Evolutionary conservation across 2,888 invertebrate genomes (phyloP).

Genomic region (Drosophila setosimentum): DNA sequence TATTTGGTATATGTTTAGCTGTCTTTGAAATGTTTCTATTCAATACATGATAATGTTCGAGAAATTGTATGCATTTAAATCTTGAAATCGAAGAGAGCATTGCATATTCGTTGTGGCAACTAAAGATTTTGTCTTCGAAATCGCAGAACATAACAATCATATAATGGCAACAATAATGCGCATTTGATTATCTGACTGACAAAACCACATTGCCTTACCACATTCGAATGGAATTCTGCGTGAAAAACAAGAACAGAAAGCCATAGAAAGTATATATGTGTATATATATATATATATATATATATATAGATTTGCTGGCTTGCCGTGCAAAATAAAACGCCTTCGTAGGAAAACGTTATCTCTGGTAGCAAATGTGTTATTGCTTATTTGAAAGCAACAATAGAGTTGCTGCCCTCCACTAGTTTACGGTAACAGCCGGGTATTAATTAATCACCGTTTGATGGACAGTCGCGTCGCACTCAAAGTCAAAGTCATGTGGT

Average conservation of each 20-base stretch:
- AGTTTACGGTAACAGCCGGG: background rate
- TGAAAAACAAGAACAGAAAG: conserved; percentile 23
- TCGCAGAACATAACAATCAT: conserved; percentile 3
- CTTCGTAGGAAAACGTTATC: conserved; percentile 11
- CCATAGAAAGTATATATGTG: conserved; percentile 3
- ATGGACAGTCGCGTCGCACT: conserved; percentile 23
- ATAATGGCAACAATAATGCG: conserved; percentile 20
- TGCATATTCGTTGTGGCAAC: background rate
- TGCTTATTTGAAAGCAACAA: conserved; percentile 27
- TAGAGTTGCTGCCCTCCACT: background rate
- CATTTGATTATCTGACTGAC: conserved; percentile 31
- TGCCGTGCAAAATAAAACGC: conserved; percentile 7
- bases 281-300: conserved; percentile 4
- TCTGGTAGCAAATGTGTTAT: conserved; percentile 26
- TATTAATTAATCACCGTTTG: conserved; percentile 42
- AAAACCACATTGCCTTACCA: conserved; percentile 36
- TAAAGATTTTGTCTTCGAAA: conserved; percentile 4
- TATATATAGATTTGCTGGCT: background rate
- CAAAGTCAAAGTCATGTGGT: conserved; percentile 25
- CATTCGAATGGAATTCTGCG: conserved; percentile 29
- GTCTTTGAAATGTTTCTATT: too few relatives aligned
- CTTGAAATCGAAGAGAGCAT: background rate
- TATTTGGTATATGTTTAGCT: too few relatives aligned
- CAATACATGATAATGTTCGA: too few relatives aligned
- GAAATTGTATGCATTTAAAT: background rate